Evolutionary conservation across 2,888 invertebrate genomes (phyloP).

Genomic region (Siphonodentalium dalli): DNA sequence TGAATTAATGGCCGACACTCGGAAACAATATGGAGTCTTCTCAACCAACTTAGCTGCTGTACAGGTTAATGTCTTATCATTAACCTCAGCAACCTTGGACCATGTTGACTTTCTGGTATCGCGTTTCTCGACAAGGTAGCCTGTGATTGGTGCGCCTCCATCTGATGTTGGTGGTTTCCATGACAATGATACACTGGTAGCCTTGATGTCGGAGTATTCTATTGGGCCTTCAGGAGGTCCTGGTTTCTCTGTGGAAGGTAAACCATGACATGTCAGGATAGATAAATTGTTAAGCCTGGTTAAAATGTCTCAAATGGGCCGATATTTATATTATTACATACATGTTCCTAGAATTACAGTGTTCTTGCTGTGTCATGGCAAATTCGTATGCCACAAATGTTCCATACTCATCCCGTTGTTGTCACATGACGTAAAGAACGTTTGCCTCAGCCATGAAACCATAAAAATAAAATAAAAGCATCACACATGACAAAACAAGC

Average conservation of each 20-base stretch:
- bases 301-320: too few species aligned
- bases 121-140: constrained; percentile 59
- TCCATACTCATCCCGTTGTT: too few species aligned
- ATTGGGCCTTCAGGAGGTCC: constrained; percentile 45
- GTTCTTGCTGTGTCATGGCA: too few species aligned
- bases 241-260: constrained; percentile 45
- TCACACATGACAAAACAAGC: too few species aligned
- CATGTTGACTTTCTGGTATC: constrained; percentile 43
- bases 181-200: constrained; percentile 48
- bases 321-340: too few species aligned
- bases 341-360: too few species aligned
- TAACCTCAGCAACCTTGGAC: constrained; percentile 37
- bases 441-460: too few species aligned
- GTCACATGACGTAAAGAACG: too few species aligned
- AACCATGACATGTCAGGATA: too few species aligned
- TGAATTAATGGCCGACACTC: constrained; percentile 60
- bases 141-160: constrained; percentile 59
- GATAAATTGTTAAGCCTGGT: too few species aligned
- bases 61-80: constrained; percentile 36
- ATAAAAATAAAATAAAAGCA: too few species aligned
- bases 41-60: constrained; percentile 51
- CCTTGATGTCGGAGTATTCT: constrained; percentile 42
- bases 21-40: constrained; percentile 59
- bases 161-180: constrained; percentile 59
- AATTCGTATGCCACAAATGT: too few species aligned